Evolutionary conservation across 2,113 vertebrate species (phyloP), one percentile per base, ranked within the genome.

Genomic region (Xiphophorus hellerii): DNA sequence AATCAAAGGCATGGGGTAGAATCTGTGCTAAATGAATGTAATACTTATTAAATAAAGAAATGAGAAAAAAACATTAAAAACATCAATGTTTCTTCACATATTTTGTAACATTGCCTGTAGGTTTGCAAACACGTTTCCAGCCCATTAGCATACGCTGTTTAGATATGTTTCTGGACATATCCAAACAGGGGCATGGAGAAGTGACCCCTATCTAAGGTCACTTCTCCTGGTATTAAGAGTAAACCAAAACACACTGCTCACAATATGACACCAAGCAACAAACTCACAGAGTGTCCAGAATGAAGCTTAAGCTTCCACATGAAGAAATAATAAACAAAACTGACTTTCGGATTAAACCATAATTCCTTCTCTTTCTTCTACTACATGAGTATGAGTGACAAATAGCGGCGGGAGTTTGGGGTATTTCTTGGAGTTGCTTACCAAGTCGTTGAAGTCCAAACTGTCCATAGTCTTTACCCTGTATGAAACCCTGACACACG

Each of bases 401-500:
- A 13, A 60, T 63, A 15, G 39, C 4, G 71, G 61, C 28, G n/a
- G 2, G 12, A 44, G 2, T 58, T 31, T 67, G 15, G 14, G 48
- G 28, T 14, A 11, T 65, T 65, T 73, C 27, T 37, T 20, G 76
- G 75, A 37, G 31, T 63, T 39, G 88, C 89, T 86, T 95, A 99
- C 98, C 97, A 88, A 97, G 90, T 94, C 97, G 96, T 90, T 98
- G 97, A 68, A 99, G 94, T 90, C 97, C 98, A 93, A 99, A 99
- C 89, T 96, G 97, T 68, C 97, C 97, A 71, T 97, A 99, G 92
- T 99, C 97, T 96, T 97, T 97, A 84, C 96, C 96, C 95, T 97
- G 96, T 88, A 99, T 98, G 77, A 97, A 97, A 89, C 98, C 98
- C 96, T 99, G 97, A 93, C 96, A 98, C 91, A 99, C 96, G 66